Evolutionary conservation across 2,113 vertebrate species (phyloP).

Genomic region (Jacana jacana): DNA sequence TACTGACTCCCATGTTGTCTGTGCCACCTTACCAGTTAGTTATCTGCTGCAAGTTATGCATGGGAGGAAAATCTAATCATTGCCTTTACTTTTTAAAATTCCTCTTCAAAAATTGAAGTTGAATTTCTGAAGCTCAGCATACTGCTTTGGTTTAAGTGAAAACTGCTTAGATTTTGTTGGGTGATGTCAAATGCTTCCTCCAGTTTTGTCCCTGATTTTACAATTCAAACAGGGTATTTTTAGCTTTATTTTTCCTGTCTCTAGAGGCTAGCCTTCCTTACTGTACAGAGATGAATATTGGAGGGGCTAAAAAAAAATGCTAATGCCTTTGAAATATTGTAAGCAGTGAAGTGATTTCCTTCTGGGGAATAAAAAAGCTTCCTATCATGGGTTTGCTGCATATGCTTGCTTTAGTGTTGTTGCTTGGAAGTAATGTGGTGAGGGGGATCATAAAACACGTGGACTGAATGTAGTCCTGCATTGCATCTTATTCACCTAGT

Average conservation of each 20-base stretch:
- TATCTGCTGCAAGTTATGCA: neutral
- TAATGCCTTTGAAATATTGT: neutral
- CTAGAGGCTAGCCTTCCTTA: neutral
- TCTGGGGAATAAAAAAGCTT: neutral
- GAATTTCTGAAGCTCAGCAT: neutral
- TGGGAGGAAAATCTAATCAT: neutral
- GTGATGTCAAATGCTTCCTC: neutral
- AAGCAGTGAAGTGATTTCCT: neutral
- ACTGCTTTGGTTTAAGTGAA: neutral
- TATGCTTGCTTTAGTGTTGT: fast-evolving
- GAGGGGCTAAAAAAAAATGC: neutral
- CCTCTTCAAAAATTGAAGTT: neutral
- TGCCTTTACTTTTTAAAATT: neutral
- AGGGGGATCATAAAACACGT: neutral
- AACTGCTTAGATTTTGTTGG: neutral
- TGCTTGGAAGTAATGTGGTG: neutral
- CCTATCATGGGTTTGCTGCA: neutral
- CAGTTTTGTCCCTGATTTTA: neutral
- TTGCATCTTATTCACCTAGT: neutral
- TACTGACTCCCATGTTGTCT: neutral
- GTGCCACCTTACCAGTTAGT: neutral
- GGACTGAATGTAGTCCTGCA: neutral
- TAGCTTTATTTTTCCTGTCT: neutral
- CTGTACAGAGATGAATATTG: neutral
- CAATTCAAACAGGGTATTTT: neutral